A percentile compares a stretch with the other conserved stretches of the same genome.
Evolutionary conservation across 1,140 invertebrate genomes (phyloP).

Genomic region (Augochlora pura): DNA sequence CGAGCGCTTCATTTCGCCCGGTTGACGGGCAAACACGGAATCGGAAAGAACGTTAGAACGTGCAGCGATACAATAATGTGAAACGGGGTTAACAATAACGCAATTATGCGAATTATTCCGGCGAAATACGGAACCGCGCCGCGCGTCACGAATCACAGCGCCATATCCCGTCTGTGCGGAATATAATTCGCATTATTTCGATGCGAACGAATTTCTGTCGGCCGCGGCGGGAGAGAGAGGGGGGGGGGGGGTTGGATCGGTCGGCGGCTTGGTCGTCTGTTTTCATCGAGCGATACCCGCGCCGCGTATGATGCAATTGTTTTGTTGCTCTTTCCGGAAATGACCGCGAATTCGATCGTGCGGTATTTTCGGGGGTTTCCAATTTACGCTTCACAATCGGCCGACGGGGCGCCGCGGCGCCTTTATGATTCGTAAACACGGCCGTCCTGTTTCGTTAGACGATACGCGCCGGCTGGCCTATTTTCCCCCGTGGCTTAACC

Average conservation of each 20-base stretch:
- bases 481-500: background rate
- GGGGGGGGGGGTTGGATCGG: too few relatives aligned
- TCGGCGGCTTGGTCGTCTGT: background rate
- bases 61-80: background rate
- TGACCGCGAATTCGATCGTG: conserved; percentile 1
- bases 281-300: background rate
- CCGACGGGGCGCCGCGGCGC: background rate
- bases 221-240: too few relatives aligned
- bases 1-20: too few relatives aligned
- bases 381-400: conserved; percentile 15
- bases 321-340: conserved; percentile 1
- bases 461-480: background rate
- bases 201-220: background rate
- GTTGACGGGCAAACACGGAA: background rate
- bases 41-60: background rate
- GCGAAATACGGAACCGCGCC: background rate
- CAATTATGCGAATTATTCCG: conserved; percentile 4
- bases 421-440: conserved; percentile 37
- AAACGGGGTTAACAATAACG: background rate
- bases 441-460: conserved; percentile 1
- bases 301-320: background rate
- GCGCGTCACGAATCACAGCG: background rate
- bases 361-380: conserved; percentile 10
- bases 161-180: background rate
- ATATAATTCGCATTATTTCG: conserved; percentile 3